A percentile compares a stretch with the other conserved stretches of the same genome.
Conservation (phyloP, 2,113 vertebrate species). For the Condylura cristata region DNA sequence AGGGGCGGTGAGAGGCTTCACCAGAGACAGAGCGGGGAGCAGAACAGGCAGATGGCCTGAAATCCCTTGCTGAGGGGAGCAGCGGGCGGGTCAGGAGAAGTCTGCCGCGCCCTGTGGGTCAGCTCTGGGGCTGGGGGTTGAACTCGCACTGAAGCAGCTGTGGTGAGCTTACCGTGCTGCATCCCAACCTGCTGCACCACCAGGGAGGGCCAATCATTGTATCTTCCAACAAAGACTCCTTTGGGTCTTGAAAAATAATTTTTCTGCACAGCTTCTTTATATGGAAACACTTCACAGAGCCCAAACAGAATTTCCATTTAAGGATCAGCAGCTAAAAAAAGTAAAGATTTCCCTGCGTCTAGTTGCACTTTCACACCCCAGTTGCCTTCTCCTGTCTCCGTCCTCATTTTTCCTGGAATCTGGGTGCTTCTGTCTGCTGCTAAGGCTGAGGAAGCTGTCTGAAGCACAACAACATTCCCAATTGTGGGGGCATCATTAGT, state of each 20-base stretch:
- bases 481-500: neutral
- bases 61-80: too few species aligned
- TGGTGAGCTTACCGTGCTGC: too few species aligned
- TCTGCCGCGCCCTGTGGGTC: too few species aligned
- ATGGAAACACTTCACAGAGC: neutral
- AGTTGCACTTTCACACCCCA: neutral
- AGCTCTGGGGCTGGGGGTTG: too few species aligned
- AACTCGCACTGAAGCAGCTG: too few species aligned
- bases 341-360: neutral
- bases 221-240: neutral
- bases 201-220: too few species aligned
- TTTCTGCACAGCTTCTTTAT: neutral
- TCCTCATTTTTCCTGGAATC: neutral
- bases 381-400: neutral
- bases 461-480: neutral
- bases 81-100: too few species aligned
- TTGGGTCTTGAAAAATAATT: neutral
- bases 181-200: too few species aligned
- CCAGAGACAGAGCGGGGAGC: too few species aligned
- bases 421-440: too few species aligned
- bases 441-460: neutral
- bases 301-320: neutral
- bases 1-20: too few species aligned
- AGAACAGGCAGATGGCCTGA: too few species aligned
- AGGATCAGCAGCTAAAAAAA: neutral